Base-by-base conservation (phyloP, 2,888 invertebrate genomes). In the Dione vanillae region DNA sequence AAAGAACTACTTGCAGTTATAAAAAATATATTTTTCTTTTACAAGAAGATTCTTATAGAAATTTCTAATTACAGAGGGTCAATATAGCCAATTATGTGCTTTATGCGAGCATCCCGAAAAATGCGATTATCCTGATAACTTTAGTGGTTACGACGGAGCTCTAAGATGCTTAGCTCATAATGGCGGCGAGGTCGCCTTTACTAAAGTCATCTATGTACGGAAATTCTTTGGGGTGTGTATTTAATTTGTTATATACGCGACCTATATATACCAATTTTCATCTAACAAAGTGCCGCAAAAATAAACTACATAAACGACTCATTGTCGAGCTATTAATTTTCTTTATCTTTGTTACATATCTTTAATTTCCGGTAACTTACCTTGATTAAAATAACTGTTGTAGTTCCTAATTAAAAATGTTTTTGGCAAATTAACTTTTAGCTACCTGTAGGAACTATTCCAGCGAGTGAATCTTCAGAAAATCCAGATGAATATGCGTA, bases 111-210 rank as follows among this genome's bases (percentile, higher is more conserved):
- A 96, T 76, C 97, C 97, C 0, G 94, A 94, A 9, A 93, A 94
- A 78, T 97, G 97, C 81, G 95, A 97, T 84, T 96, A 96, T 76
- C 97, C 97, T 0, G 98, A 98, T 84, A 95, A 95, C 65, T 97
- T 94, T 87, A 97, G 97, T 19, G 98, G 98, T 1, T 97, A 98
- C 83, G 96, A 97, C 74, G 98, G 98, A 0, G 97, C 98, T 0
- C 91, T 98, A 58, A 93, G 96, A 37, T 98, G 98, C 85, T 89
- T 98, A 72, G 96, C 96, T 1, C 95, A 96, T 78, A 96, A 97
- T 76, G 95, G 95, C 2, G 98, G 98, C 0, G 96, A 98, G 78
- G 95, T 98, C 2, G 98, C 98, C 14, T 97, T 97, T 92, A 97
- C 97, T 14, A 97, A 97, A 85, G 96, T 96, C 72, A 96, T 96